Conservation (phyloP, 2,888 invertebrate species). For the Pyrocoelia pectoralis region DNA sequence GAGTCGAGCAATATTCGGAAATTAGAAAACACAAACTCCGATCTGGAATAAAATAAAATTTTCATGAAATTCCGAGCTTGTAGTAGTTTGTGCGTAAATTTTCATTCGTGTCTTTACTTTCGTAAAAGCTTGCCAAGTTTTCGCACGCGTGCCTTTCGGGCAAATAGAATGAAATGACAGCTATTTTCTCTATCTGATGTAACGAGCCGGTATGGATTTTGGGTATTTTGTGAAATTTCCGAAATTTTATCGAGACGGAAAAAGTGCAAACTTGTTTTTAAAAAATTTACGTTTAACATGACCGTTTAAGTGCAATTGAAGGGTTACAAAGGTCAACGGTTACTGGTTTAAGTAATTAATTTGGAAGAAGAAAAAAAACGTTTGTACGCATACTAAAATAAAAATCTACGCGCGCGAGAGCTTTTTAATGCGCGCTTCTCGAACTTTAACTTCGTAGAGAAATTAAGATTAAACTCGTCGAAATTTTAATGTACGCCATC, state of each 20-base stretch:
- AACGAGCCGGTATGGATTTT: slow-evolving; percentile 28
- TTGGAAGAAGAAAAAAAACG: background rate
- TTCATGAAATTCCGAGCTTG: slow-evolving; percentile 21
- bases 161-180: slow-evolving; percentile 33
- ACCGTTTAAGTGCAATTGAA: background rate
- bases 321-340: slow-evolving; percentile 2
- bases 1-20: background rate
- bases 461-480: slow-evolving; percentile 13
- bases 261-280: no score
- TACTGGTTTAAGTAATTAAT: slow-evolving; percentile 3
- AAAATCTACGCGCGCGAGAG: background rate
- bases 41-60: slow-evolving; percentile 15
- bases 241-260: no score
- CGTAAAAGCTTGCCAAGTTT: slow-evolving; percentile 40
- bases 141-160: slow-evolving; percentile 43
- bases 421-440: background rate
- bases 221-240: no score
- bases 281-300: no score
- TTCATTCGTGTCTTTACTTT: slow-evolving; percentile 21
- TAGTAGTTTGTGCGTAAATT: slow-evolving; percentile 24
- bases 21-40: background rate
- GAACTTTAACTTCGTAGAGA: background rate
- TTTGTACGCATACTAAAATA: no score
- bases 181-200: slow-evolving; percentile 37
- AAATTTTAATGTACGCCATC: slow-evolving; percentile 11